Base-by-base conservation (phyloP, 1,140 invertebrate genomes). In the Pseudomyrmex cubaensis region DNA sequence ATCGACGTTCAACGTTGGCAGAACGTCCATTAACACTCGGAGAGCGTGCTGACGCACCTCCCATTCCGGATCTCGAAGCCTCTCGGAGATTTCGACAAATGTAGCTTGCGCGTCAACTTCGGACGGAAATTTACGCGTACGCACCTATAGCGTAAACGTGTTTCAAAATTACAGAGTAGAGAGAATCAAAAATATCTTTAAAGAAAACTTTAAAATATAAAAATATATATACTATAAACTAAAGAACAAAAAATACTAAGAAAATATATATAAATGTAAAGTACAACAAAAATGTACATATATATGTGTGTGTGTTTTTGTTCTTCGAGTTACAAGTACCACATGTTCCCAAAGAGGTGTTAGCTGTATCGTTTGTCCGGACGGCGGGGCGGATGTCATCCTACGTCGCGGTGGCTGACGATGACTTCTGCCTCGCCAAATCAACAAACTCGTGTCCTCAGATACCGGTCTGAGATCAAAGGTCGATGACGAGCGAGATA, bases 261-360 rank as follows among this genome's bases (percentile, higher is more conserved):
- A 35, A 35, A 35, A 35, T 35, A 25, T 35, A 35, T 35, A 35
- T 35, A 35, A 25, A 25, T 25, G 25, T 35, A 5, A 35, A 35
- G 35, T 35, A 35, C 7, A 35, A 35, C 35, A 35, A 35, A 35
- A 35, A 35, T 35, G 35, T 35, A 35, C 35, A 35, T 35, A 22
- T 22, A 22, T 22, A 22, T 35, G 35, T 35, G 5, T 35, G 0
- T 35, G 5, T 35, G 0, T 7, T 0, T 35, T 35, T 35, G 35
- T 35, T 35, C 5, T 35, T 25, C 15, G 95, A 96, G 91, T 95
- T 92, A 67, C 0, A 20, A 20, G 1, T 72, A 97, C 95, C 80
- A 97, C 96, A 87, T 97, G 95, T 90, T 97, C 97, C 97, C 97
- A 97, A 15, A 97, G 92, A 35, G 97, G 96, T 13, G 97, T 97